Evolutionary conservation across 2,888 invertebrate species (phyloP).

Genomic region (Rapana venosa): DNA sequence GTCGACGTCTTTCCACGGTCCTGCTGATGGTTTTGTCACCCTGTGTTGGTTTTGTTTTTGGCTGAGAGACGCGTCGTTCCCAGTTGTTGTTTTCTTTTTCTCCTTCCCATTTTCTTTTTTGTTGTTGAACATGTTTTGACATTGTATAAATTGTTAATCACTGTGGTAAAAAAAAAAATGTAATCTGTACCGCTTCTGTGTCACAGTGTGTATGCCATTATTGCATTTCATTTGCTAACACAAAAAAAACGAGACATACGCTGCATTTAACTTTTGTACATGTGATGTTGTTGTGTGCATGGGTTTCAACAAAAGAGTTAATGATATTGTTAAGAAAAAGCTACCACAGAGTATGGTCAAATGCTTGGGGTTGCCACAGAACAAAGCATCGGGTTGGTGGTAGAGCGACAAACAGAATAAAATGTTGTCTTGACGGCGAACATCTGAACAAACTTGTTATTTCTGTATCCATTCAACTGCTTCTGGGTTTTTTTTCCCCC

Average conservation of each 20-base stretch:
- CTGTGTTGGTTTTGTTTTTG: no score
- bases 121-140: neutral
- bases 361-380: no score
- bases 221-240: constrained; percentile 31
- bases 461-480: no score
- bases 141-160: neutral
- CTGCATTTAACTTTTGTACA: constrained; percentile 18
- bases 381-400: neutral
- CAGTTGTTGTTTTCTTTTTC: no score
- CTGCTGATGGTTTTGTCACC: no score
- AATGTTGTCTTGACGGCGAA: no score
- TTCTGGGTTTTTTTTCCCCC: no score
- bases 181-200: neutral
- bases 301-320: neutral
- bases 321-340: neutral
- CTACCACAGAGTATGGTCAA: neutral
- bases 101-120: neutral
- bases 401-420: neutral
- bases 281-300: neutral
- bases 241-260: constrained; percentile 14
- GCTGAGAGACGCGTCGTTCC: no score
- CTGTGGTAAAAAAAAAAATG: neutral
- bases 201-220: constrained; percentile 27
- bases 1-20: no score
- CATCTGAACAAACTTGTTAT: no score